A percentile compares a stretch with the other conserved stretches of the same genome.
These are phyloP conservation scores for Tyrannus savana DNA, from an alignment of 2,113 vertebrate species.

Conservation along the genomic window DNA sequence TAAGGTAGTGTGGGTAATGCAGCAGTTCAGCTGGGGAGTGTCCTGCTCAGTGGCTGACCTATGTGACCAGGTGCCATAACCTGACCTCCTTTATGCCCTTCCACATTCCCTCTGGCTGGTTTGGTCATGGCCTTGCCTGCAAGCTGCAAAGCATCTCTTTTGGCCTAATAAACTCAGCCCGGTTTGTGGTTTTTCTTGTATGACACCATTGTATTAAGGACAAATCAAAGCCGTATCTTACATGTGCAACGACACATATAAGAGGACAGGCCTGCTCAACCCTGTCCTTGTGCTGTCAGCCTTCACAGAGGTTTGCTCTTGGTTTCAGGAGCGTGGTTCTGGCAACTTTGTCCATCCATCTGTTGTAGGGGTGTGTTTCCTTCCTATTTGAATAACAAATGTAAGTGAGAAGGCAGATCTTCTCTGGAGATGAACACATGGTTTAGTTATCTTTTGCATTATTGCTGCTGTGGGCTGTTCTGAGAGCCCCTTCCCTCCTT, in stretches of 20 bases:
- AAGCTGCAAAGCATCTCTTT: neutral
- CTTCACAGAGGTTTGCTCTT: neutral
- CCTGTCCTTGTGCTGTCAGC: neutral
- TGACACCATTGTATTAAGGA: too few relatives aligned
- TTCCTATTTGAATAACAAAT: neutral
- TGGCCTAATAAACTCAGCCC: neutral
- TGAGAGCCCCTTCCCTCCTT: neutral
- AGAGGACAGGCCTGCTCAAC: neutral
- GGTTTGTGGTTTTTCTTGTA: neutral
- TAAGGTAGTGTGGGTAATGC: neutral
- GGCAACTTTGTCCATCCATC: neutral
- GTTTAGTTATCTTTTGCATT: neutral
- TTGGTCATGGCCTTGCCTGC: neutral
- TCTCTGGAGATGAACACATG: neutral
- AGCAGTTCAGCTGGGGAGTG: neutral
- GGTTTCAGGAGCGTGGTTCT: neutral
- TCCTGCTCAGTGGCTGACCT: neutral
- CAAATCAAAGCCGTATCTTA: too few relatives aligned
- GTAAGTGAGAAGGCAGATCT: neutral
- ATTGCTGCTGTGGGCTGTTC: neutral
- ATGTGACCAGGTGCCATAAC: neutral
- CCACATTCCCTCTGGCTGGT: neutral
- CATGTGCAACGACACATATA: too few relatives aligned
- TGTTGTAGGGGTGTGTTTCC: neutral
- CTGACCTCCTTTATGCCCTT: neutral